Conservation (phyloP, 2,797 vertebrate genomes). For the Vireo griseus region DNA sequence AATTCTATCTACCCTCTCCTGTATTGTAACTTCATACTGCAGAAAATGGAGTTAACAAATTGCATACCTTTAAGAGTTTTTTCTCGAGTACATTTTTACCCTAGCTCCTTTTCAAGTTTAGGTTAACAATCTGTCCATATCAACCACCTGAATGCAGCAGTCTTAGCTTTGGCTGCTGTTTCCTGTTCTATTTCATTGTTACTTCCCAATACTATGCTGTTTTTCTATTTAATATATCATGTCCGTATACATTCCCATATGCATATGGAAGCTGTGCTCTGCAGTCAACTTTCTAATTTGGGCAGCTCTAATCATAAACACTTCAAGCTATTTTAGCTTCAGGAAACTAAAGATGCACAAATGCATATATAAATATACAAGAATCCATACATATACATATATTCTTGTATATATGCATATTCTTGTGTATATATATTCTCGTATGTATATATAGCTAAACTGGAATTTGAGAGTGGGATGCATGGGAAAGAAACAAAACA, state of each 20-base stretch:
- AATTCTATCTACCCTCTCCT: not conserved
- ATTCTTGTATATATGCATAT: not conserved
- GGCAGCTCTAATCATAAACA: not conserved
- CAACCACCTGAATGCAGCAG: not conserved
- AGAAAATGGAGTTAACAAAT: not conserved
- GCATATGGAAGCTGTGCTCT: not conserved
- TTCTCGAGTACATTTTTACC: not conserved
- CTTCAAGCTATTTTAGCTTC: not conserved
- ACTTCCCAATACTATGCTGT: not conserved
- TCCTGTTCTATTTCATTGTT: not conserved
- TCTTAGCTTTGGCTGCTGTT: not conserved
- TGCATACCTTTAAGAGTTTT: not conserved
- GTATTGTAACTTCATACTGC: not conserved
- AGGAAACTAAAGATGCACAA: not conserved
- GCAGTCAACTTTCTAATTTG: not conserved
- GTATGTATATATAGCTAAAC: not conserved
- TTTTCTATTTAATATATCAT: not conserved
- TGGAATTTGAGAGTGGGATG: not conserved
- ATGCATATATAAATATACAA: not conserved
- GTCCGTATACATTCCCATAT: not conserved
- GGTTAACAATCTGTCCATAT: not conserved
- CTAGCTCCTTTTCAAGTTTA: not conserved
- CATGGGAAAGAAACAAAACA: not conserved
- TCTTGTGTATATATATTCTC: not conserved
- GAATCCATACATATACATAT: not conserved